Evolutionary conservation across 2,888 invertebrate genomes (phyloP), one percentile per base, ranked within the genome.

Genomic region (Oxystoma pomonae): DNA sequence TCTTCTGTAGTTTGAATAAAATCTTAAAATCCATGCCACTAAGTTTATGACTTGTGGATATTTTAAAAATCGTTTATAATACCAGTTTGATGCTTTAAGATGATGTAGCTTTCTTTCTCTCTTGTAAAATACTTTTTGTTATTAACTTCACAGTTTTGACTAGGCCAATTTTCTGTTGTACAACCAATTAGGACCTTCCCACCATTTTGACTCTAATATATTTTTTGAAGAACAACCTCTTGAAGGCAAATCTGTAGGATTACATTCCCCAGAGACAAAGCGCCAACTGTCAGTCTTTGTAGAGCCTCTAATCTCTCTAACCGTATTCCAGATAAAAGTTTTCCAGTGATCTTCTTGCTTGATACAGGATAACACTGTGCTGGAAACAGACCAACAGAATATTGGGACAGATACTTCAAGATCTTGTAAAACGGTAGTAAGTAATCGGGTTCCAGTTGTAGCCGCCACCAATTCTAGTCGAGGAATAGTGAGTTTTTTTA

Each of bases 391-490:
- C 17, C 56, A 50, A 57, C 50, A 57, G 19, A 20, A n/a, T 53
- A 16, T 5, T 7, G 35, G 35, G 12, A 35, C 35, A 7, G 3
- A 12, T 35, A 35, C 5, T 35, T 35, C 35, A 35, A 12, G 35
- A 35, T 35, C 12, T 35, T 35, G 5, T 35, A 35, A 35, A 7
- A 35, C 35, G 12, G 35, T 35, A 12, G 35, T 7, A 35, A 35
- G 35, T 12, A 35, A 35, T 35, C 35, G 3, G 3, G 35, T 12
- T 7, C 35, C 35, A 35, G 12, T 35, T 35, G 22, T 52, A 16
- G 57, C 57, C 1, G 57, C 57, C 57, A 57, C 9, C 12, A 57
- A 16, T 17, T 57, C 57, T 22, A 57, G 57, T 9, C 57, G 20
- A 21, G 57, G 57, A 2, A 57, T 57, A 21, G 20, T 20, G 5